Conservation (phyloP, 2,888 invertebrate species). For the Ferdinandea cuprea region DNA sequence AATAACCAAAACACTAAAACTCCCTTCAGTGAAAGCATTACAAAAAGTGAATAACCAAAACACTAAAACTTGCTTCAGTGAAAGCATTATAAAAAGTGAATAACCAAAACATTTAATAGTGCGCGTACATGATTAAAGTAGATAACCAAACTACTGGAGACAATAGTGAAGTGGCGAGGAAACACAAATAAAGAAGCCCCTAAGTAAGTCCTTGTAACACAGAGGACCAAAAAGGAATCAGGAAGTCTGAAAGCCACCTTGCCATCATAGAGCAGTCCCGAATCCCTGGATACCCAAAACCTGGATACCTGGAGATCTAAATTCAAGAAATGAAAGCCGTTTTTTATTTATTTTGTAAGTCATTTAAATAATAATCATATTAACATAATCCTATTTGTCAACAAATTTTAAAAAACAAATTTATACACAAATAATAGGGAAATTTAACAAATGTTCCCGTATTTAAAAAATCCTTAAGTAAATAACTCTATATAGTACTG, state of each 20-base stretch:
- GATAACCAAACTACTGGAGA: neutral
- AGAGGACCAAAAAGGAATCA: neutral
- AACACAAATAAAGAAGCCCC: neutral
- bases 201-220: neutral
- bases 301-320: constrained; percentile 6
- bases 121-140: neutral
- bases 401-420: neutral
- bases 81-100: no score
- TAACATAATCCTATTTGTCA: neutral
- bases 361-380: neutral
- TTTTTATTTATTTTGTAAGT: neutral
- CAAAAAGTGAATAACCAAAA: no score
- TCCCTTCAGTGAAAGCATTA: no score
- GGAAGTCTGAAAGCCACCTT: neutral
- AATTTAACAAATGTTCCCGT: neutral
- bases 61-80: no score
- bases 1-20: no score
- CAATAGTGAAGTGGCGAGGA: neutral
- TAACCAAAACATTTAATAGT: no score
- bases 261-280: constrained; percentile 2
- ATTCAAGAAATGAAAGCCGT: neutral
- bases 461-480: neutral
- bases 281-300: constrained; percentile 5
- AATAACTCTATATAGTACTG: neutral
- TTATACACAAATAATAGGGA: neutral